Evolutionary conservation across 64 coral and sea anemone species (phyloP), one percentile per base, ranked within the genome.

Genomic region (Platygyra sinensis): DNA sequence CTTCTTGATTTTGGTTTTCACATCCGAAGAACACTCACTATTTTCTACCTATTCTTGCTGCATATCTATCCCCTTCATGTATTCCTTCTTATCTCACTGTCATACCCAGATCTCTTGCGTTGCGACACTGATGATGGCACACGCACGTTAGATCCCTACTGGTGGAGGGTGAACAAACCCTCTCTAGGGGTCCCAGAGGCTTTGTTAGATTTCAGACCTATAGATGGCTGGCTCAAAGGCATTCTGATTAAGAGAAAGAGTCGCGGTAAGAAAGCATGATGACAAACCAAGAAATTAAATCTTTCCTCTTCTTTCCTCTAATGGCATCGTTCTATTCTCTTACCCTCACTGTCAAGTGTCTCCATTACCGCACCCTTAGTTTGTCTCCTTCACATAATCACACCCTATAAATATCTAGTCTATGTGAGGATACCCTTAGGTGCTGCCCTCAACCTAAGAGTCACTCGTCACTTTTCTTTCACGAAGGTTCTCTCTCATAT

Each of bases 151-250:
- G 38, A 85, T 51, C 62, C 81, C 22, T 20, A 51, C 38, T 85
- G 81, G 81, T 85, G 62, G 63, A 85, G 81, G 63, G 81, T 85
- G 63, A 71, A 46, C 20, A 85, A 85, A 25, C 81, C 81, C 62
- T 72, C 51, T 38, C 81, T 63, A 51, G 81, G 67, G 63, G 81
- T 38, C 38, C 28, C 20, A 2, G 42, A 20, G 36, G 62, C 81
- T 63, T n/a, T 72, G 24, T 7, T 72, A 52, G 63, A 50, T 15
- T 71, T 72, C 39, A 85, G 25, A 71, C 22, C 38, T 24, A 85
- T 72, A 27, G 24, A 72, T 13, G 49, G 81, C 63, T 85, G 81
- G 81, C 36, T 71, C 15, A 85, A 72, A 29, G 81, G 63, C 24
- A 64, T 71, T 49, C 62, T 71, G 5, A 85, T n/a, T 20, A 72